These are phyloP conservation scores for Octodon degus DNA, from an alignment of 2,113 vertebrate species.

Conservation along the genomic window DNA sequence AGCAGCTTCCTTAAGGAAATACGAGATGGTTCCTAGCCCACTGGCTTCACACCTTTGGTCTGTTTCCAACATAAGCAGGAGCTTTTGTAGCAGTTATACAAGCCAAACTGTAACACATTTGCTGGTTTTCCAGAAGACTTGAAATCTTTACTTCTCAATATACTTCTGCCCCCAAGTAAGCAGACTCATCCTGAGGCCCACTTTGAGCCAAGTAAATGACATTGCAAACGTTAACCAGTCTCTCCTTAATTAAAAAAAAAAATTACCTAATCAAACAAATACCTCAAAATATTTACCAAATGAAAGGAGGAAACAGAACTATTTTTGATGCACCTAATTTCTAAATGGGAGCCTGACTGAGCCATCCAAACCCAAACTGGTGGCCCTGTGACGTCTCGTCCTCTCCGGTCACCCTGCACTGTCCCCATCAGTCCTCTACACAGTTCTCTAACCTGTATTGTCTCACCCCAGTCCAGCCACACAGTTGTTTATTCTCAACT, in stretches of 20 bases:
- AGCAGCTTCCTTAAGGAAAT: background rate
- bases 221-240: slow-evolving; percentile 44
- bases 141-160: slow-evolving; percentile 33
- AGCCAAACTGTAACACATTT: background rate
- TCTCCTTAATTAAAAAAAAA: slow-evolving; percentile 46
- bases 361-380: background rate
- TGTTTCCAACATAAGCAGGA: slow-evolving; percentile 34
- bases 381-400: background rate
- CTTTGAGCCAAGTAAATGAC: background rate
- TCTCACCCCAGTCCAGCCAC: background rate
- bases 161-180: background rate
- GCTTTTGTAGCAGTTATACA: background rate
- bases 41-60: background rate
- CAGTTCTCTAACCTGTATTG: background rate
- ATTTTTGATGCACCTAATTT: background rate
- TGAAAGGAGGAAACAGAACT: background rate
- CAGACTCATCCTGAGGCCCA: slow-evolving; percentile 10
- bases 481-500: slow-evolving; percentile 6
- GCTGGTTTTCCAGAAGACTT: slow-evolving; percentile 5
- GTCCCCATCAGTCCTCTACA: background rate
- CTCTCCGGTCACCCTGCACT: background rate
- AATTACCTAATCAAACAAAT: slow-evolving; percentile 45
- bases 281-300: slow-evolving; percentile 23
- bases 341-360: background rate
- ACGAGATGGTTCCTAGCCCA: slow-evolving; percentile 16